Percentiles rank a stretch among this genome's conserved stretches.
These are phyloP conservation scores for Ispidina picta DNA, from an alignment of 2,797 vertebrate genomes.

Conservation along the genomic window DNA sequence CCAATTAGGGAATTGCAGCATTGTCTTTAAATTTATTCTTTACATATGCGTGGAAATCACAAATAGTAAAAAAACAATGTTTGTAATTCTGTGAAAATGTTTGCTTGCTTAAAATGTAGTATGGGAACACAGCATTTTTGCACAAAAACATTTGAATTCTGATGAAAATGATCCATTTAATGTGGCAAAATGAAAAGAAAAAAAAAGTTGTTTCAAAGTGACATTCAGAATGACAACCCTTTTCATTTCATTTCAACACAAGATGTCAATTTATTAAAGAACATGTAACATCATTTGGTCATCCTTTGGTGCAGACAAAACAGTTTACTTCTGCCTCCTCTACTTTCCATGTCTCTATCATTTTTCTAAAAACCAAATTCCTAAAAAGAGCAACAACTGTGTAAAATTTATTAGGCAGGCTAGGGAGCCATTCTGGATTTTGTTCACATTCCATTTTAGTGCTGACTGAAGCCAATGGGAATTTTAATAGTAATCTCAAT, in stretches of 20 bases:
- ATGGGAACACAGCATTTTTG: neutral
- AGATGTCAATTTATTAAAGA: neutral
- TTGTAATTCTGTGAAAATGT: neutral
- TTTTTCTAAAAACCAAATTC: conserved; percentile 18
- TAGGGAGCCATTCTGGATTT: conserved; percentile 11
- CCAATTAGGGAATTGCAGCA: neutral
- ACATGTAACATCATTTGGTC: neutral
- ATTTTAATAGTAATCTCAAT: conserved; percentile 12
- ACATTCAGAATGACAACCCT: conserved; percentile 17
- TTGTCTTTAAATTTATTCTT: neutral
- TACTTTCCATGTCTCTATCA: neutral
- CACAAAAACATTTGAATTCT: neutral
- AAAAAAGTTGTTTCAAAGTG: neutral
- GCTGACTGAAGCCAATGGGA: conserved; percentile 9
- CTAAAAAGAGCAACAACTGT: neutral
- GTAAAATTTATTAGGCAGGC: neutral
- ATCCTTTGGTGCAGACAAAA: conserved; percentile 29
- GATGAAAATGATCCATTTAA: neutral
- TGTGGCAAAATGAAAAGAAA: neutral
- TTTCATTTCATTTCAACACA: neutral
- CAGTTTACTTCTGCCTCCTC: neutral
- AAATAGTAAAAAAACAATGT: neutral
- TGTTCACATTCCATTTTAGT: neutral
- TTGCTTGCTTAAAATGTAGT: neutral
- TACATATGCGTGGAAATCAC: neutral